phyloP scores from a whole-genome alignment of 2,888 invertebrate species.

The Apoderus coryli region DNA sequence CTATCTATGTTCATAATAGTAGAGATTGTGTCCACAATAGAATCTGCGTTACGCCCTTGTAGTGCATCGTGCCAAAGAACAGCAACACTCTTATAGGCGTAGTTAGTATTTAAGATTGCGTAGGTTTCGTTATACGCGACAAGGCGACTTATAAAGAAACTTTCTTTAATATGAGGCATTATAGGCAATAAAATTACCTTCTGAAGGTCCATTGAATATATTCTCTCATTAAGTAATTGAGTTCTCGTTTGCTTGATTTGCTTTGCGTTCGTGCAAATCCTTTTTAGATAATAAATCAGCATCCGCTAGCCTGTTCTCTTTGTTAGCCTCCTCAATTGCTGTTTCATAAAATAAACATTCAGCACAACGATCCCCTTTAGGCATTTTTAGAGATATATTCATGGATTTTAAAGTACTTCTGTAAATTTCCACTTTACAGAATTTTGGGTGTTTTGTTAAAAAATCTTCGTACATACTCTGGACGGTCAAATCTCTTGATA shows the following conservation, averaged over 20 bases:
- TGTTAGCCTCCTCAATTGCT: slow-evolving; percentile 7
- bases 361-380: slow-evolving; percentile 10
- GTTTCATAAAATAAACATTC: slow-evolving; percentile 9
- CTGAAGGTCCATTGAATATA: slow-evolving; percentile 11
- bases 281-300: slow-evolving; percentile 6
- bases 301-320: slow-evolving; percentile 7
- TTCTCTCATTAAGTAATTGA: slow-evolving; percentile 4
- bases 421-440: slow-evolving; percentile 10
- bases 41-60: slow-evolving; percentile 8
- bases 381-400: slow-evolving; percentile 12
- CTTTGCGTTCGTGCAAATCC: slow-evolving; percentile 8
- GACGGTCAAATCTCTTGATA: slow-evolving; percentile 10
- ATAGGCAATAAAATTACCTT: slow-evolving; percentile 11
- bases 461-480: slow-evolving; percentile 11
- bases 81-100: slow-evolving; percentile 7
- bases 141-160: slow-evolving; percentile 11
- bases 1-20: slow-evolving; percentile 6
- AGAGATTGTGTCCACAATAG: slow-evolving; percentile 11
- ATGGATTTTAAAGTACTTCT: slow-evolving; percentile 9
- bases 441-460: slow-evolving; percentile 7
- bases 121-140: slow-evolving; percentile 9
- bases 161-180: slow-evolving; percentile 12
- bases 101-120: slow-evolving; percentile 8
- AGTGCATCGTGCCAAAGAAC: slow-evolving; percentile 13
- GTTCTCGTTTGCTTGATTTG: slow-evolving; percentile 6